Evolutionary conservation across 2,888 invertebrate genomes (phyloP).

Genomic region (Cremastinae sp.): DNA sequence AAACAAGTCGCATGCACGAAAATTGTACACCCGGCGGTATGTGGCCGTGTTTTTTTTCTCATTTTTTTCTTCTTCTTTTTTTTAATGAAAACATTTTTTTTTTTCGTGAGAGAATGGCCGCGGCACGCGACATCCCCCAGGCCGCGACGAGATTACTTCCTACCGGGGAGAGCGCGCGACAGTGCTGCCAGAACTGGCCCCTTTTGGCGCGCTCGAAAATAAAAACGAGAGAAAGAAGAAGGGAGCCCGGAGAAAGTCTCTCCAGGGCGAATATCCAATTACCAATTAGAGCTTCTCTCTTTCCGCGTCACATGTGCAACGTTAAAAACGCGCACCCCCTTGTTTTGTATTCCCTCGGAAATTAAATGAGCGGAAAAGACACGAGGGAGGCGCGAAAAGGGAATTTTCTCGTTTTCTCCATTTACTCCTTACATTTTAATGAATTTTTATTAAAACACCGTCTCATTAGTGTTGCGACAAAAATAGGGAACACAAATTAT

Average conservation of each 20-base stretch:
- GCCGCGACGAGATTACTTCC: constrained; percentile 53
- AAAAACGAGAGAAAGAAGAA: constrained; percentile 12
- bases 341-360: not conserved
- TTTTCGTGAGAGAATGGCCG: constrained; percentile 49
- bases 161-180: constrained; percentile 27
- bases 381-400: not conserved
- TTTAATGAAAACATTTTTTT: constrained; percentile 62
- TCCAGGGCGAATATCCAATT: constrained; percentile 50
- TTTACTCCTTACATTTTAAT: not conserved
- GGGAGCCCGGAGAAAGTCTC: constrained; percentile 2
- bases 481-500: too few relatives aligned
- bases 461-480: constrained; percentile 2
- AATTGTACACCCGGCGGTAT: too few relatives aligned
- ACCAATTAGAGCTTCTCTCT: constrained; percentile 23
- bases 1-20: too few relatives aligned
- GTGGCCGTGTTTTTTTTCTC: too few relatives aligned
- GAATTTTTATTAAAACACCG: not conserved
- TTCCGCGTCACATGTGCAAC: not conserved
- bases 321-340: not conserved
- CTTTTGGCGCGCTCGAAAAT: constrained; percentile 26
- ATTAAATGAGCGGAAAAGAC: not conserved
- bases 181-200: constrained; percentile 2
- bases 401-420: too few relatives aligned
- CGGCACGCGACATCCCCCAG: constrained; percentile 45
- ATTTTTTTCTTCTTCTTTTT: not conserved